phyloP scores from a whole-genome alignment of 2,888 invertebrate species.

The Eutolmus rufibarbis region DNA sequence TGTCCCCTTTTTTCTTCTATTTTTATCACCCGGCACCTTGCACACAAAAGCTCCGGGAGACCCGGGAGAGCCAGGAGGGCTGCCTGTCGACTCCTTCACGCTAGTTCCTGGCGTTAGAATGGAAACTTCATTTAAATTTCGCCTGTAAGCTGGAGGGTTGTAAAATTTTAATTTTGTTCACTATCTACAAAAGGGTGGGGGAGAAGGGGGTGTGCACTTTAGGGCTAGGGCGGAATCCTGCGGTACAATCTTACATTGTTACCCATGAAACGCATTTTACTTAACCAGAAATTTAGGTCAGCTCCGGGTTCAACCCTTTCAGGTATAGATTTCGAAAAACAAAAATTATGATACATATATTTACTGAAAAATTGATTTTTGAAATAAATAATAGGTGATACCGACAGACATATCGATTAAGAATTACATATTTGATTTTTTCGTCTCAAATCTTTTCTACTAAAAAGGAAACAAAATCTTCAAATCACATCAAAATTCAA shows the following conservation, averaged over 20 bases:
- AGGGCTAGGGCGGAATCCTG: too few species aligned
- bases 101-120: constrained; percentile 15
- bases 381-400: too few species aligned
- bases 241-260: not conserved
- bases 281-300: not conserved
- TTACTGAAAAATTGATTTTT: too few species aligned
- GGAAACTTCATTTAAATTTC: constrained; percentile 27
- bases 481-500: too few species aligned
- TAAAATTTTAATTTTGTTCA: constrained; percentile 35
- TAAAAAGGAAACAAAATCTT: too few species aligned
- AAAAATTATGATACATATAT: too few species aligned
- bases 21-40: not conserved
- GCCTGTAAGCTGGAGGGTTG: not conserved
- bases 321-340: not conserved
- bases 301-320: not conserved
- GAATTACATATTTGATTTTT: too few species aligned
- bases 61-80: not conserved
- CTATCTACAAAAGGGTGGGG: not conserved
- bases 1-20: not conserved
- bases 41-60: not conserved
- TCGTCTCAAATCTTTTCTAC: too few species aligned
- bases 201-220: too few species aligned
- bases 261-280: not conserved
- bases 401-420: too few species aligned
- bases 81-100: not conserved